Evolutionary conservation across 2,888 invertebrate species (phyloP).

Genomic region (Galerucella pusilla): DNA sequence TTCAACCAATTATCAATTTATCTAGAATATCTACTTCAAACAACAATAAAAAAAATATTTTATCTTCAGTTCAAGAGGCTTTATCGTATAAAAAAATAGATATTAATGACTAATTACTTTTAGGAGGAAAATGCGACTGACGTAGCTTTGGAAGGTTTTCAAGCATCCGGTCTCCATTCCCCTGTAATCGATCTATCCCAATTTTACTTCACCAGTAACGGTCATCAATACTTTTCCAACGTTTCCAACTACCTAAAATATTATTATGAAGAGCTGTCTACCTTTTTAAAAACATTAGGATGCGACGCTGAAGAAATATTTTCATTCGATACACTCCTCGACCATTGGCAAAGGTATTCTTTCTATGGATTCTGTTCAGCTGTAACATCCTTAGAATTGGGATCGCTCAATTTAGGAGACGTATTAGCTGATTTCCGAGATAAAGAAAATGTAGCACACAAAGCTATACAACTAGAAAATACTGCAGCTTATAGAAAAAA

Average conservation of each 20-base stretch:
- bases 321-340: neutral
- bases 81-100: too few relatives aligned
- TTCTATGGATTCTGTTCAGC: conserved; percentile 12
- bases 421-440: neutral
- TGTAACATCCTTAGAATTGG: conserved; percentile 3
- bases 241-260: conserved; percentile 1
- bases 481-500: neutral
- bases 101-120: neutral
- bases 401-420: neutral
- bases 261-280: conserved; percentile 6
- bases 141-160: neutral
- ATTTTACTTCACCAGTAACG: neutral
- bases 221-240: neutral
- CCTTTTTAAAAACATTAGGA: neutral
- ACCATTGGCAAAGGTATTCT: conserved; percentile 9
- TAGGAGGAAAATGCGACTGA: conserved; percentile 6
- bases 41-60: too few relatives aligned
- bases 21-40: too few relatives aligned
- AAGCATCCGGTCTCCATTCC: conserved; percentile 5
- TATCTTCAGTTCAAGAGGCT: too few relatives aligned
- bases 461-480: neutral
- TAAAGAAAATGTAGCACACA: neutral
- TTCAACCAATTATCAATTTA: too few relatives aligned
- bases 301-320: conserved; percentile 3
- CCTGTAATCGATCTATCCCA: conserved; percentile 16